A percentile compares a stretch with the other conserved stretches of the same genome.
phyloP scores from a whole-genome alignment of 2,113 vertebrate species.

The Calonectris borealis region DNA sequence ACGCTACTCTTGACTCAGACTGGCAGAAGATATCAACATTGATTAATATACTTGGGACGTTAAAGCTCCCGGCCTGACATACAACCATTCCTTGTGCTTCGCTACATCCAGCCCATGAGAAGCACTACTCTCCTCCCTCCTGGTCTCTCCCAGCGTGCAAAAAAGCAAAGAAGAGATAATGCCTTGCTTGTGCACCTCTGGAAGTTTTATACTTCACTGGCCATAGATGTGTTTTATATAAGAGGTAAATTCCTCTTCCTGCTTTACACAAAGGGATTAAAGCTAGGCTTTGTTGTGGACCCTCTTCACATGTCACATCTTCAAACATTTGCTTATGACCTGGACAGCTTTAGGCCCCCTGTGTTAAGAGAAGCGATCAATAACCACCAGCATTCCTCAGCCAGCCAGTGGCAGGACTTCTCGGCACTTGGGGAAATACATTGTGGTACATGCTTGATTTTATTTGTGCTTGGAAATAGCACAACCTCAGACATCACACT shows the following conservation, averaged over 20 bases:
- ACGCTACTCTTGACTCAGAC: neutral
- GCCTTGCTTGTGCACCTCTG: neutral
- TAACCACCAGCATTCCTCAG: neutral
- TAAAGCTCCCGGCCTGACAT: neutral
- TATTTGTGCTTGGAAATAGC: neutral
- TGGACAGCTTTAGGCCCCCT: neutral
- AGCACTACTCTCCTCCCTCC: neutral
- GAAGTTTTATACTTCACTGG: slow-evolving; percentile 27
- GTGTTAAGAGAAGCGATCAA: neutral
- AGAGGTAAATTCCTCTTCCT: slow-evolving; percentile 21
- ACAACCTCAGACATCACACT: neutral
- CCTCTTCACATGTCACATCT: neutral
- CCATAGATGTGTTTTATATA: neutral
- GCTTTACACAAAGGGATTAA: slow-evolving; percentile 35
- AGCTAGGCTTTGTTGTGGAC: slow-evolving; percentile 4
- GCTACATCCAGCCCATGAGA: neutral
- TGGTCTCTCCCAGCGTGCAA: neutral
- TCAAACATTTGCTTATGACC: slow-evolving; percentile 26
- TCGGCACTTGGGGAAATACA: accelerated
- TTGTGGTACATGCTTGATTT: neutral
- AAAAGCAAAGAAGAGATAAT: neutral
- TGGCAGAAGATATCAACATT: neutral
- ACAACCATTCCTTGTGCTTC: neutral
- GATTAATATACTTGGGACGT: neutral
- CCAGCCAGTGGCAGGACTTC: neutral